Evolutionary conservation across 2,888 invertebrate genomes (phyloP), one percentile per base, ranked within the genome.

Genomic region (Phrixothrix hirtus): DNA sequence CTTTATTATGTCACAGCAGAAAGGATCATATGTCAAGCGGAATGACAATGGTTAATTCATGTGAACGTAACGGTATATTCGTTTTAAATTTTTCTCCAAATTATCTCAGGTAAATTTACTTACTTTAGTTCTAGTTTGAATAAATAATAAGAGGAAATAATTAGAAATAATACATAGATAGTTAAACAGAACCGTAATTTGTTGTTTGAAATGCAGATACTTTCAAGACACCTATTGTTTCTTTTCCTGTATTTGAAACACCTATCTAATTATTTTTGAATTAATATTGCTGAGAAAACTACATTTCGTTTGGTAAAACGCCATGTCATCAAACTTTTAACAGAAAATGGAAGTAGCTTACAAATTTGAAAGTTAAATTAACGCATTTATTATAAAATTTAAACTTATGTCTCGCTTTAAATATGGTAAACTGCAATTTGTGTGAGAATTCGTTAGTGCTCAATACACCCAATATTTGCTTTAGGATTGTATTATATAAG

Each of bases 31-130:
- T 27, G 47, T 38, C 46, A 38, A 32, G 29, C 10, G 38, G 38
- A 47, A 39, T 47, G 47, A 47, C 47, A 39, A 34, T 39, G 47
- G 32, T 39, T 38, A 47, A 47, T 47, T 38, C 47, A 39, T 47
- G 47, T 47, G 47, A 47, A 47, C 30, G 12, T 39, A 47, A 47
- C 47, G 47, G 46, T 46, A 39, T 12, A 32, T 37, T 37, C 3
- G 26, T 36, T 44, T 44, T 17, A 35, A 36, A 13, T 2, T 13
- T 13, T 26, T 15, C 38, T 27, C 11, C n/a, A 11, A 29, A 29
- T 30, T n/a, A 36, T 45, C 27, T 30, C 29, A 12, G 35, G 35
- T 36, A 30, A 45, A 21, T 37, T 37, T 37, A 30, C 10, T 34
- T 44, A 11, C n/a, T n/a, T 34, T 14, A 6, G 1, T 17, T 38